Evolutionary conservation across 2,113 vertebrate genomes (phyloP).

Genomic region (Perca flavescens): DNA sequence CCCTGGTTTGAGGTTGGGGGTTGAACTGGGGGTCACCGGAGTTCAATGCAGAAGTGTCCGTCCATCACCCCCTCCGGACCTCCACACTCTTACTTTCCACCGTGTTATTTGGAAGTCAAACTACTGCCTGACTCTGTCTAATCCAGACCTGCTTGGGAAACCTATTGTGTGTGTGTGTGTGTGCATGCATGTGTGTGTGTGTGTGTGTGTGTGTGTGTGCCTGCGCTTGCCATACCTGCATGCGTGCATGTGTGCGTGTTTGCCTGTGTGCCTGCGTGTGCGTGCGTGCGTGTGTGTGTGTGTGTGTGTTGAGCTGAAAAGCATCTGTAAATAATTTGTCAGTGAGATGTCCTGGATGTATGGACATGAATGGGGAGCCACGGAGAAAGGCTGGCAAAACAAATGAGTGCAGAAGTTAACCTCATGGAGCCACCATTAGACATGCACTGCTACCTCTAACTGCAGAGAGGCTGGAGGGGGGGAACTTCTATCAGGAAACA

Average conservation of each 20-base stretch:
- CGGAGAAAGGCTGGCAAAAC: slow-evolving; percentile 49
- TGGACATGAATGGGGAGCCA: slow-evolving; percentile 20
- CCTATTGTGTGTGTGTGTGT: background rate
- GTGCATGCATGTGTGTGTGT: too few species aligned
- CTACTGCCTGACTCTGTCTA: background rate
- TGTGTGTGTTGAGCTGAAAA: slow-evolving; percentile 29
- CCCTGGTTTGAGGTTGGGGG: slow-evolving; percentile 18
- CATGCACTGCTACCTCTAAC: slow-evolving; percentile 58
- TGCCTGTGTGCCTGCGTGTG: too few species aligned
- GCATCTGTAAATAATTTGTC: slow-evolving; percentile 73
- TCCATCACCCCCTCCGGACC: slow-evolving; percentile 7
- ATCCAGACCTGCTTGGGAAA: slow-evolving; percentile 12
- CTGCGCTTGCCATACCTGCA: too few species aligned
- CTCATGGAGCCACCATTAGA: slow-evolving; percentile 61
- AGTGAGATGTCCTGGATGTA: slow-evolving; percentile 26
- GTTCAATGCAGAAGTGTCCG: slow-evolving; percentile 10
- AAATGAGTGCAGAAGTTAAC: slow-evolving; percentile 67
- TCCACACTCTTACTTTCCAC: slow-evolving; percentile 30
- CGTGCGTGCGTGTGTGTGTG: too few species aligned
- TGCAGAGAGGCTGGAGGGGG: background rate
- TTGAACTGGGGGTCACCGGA: slow-evolving; percentile 19
- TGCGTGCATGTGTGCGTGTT: too few species aligned
- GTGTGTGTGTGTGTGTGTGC: too few species aligned
- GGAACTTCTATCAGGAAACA: slow-evolving; percentile 53
- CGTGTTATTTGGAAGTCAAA: slow-evolving; percentile 2